These are phyloP conservation scores for Xenotilapia longispinis DNA, from an alignment of 2,113 vertebrate genomes.

Conservation along the genomic window DNA sequence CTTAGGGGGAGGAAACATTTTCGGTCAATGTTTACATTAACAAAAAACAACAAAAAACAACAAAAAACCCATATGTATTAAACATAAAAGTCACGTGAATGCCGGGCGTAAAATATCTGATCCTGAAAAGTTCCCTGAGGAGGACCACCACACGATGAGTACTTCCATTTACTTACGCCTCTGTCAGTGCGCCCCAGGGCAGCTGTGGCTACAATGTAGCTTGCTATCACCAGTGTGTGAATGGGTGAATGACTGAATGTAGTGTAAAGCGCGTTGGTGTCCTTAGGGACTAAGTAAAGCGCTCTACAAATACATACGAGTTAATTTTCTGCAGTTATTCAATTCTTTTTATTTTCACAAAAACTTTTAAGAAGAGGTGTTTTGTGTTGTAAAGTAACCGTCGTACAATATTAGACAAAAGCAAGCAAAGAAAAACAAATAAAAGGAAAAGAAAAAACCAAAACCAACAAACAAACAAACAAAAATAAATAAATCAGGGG, in stretches of 20 bases:
- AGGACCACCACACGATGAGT: not conserved
- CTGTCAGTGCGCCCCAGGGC: not conserved
- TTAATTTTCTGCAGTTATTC: not conserved
- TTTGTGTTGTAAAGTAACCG: not conserved
- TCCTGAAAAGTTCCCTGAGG: not conserved
- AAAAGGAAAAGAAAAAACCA: not conserved
- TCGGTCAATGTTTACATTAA: not conserved
- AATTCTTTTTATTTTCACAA: not conserved
- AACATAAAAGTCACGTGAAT: not conserved
- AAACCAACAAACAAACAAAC: not conserved
- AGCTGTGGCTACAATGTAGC: not conserved
- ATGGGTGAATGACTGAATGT: not conserved
- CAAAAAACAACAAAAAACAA: not conserved
- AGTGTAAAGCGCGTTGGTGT: not conserved
- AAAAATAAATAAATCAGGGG: not conserved
- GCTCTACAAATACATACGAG: not conserved
- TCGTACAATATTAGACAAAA: not conserved
- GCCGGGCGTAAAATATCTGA: not conserved
- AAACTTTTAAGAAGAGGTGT: not conserved
- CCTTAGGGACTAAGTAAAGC: not conserved
- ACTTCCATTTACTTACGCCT: not conserved
- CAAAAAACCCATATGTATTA: accelerated
- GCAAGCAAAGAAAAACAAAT: not conserved
- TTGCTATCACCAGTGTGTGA: not conserved
- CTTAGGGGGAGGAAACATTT: not conserved